Base-by-base conservation (phyloP, 2,113 vertebrate genomes). In the Halcyon malimbica region DNA sequence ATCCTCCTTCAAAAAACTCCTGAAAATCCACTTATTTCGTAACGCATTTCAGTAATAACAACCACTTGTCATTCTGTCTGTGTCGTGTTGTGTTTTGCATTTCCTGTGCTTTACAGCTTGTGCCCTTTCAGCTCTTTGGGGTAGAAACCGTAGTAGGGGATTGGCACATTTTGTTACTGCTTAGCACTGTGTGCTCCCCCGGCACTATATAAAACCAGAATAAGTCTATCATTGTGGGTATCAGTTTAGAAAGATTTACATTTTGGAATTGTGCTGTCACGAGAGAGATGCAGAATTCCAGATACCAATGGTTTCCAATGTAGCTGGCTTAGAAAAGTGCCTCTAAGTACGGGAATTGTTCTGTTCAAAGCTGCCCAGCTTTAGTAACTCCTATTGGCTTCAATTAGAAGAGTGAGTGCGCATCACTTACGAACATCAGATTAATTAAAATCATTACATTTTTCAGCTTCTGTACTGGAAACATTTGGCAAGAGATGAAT, bases 71-170 rank as follows among this genome's bases (percentile, higher is more conserved):
- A 92, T 96, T 92, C 94, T 95, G 94, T 93, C 89, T 96, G 89
- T 96, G 96, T 95, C 85, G 96, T 93, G 83, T 96, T 87, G 93
- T 95, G 94, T 88, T 95, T 95, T 91, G 78, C 96, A 88, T 96
- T 88, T 95, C 69, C 88, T 85, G 81, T 97, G 93, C 93, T 93
- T 94, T 88, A 94, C 87, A 79, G 70, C 87, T 94, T 90, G 92
- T 90, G 53, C 63, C 92, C 93, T 97, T 93, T 73, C 89, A 90
- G 62, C 39, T 83, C 39, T 77, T 89, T 13, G 81, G 85, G 63
- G 50, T 80, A 85, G 93, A 93, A 91, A 70, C n/a, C 16, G 16
- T 83, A 63, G 48, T 41, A 57, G 68, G 54, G 56, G 44, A 59
- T 59, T 76, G 64, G 67, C 74, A 68, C 48, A 6, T 59, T 48